A percentile compares a stretch with the other conserved stretches of the same genome.
phyloP scores from a whole-genome alignment of 1,140 invertebrate species.

The Propsilocerus akamusi region DNA sequence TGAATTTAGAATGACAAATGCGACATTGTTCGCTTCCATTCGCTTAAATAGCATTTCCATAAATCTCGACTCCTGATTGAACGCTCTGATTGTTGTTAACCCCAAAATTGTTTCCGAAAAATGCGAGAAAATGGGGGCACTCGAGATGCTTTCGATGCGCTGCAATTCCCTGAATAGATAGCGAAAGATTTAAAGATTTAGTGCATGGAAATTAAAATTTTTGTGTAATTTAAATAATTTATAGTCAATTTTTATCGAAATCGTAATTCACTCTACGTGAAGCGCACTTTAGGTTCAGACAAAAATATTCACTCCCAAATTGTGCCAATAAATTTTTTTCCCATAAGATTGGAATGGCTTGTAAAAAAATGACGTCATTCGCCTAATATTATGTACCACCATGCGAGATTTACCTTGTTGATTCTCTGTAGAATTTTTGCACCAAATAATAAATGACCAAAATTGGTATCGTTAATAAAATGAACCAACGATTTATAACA shows the following conservation, averaged over 20 bases:
- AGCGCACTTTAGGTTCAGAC: too few species aligned
- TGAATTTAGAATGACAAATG: constrained; percentile 57
- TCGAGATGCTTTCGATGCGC: constrained; percentile 41
- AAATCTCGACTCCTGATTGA: constrained; percentile 42
- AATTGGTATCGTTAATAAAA: constrained; percentile 43
- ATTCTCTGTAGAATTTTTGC: constrained; percentile 49
- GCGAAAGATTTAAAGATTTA: background rate
- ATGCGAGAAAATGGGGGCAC: constrained; percentile 52
- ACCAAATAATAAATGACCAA: constrained; percentile 42
- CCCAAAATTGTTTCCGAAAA: constrained; percentile 50
- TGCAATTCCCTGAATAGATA: constrained; percentile 40
- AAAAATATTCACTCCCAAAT: too few species aligned
- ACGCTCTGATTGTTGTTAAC: constrained; percentile 47
- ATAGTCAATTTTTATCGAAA: too few species aligned
- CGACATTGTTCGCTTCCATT: constrained; percentile 53
- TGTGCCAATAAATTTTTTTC: too few species aligned
- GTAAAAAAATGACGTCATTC: too few species aligned
- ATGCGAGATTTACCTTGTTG: constrained; percentile 42
- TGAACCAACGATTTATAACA: constrained; percentile 48
- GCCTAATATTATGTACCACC: too few species aligned
- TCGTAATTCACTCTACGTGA: too few species aligned
- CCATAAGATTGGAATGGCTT: too few species aligned
- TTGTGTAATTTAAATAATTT: constrained; percentile 4
- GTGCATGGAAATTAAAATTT: constrained; percentile 6
- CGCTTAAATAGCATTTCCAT: constrained; percentile 38